A percentile compares a stretch with the other conserved stretches of the same genome.
Conservation (phyloP, 2,113 vertebrate genomes). For the Oryzias celebensis region DNA sequence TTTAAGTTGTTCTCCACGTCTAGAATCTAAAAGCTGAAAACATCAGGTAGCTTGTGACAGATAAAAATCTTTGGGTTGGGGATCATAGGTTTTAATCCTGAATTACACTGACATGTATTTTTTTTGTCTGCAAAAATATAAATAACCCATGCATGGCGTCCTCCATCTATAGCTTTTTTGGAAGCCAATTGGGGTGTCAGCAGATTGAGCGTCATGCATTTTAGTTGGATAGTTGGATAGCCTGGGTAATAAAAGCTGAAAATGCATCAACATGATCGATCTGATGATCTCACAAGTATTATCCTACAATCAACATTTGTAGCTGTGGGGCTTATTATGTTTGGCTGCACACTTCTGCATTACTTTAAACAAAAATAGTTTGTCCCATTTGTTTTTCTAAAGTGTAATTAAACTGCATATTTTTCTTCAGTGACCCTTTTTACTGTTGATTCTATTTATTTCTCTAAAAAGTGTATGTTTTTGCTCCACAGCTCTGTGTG, state of each 20-base stretch:
- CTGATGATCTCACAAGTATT: background rate
- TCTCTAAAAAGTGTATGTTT: background rate
- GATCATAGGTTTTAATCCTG: conserved; percentile 30
- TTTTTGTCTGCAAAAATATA: conserved; percentile 11
- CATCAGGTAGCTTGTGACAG: conserved; percentile 1
- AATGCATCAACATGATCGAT: background rate
- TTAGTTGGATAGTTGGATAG: no score
- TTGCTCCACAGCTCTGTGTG: conserved; percentile 57
- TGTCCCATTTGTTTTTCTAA: background rate
- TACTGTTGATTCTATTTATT: background rate
- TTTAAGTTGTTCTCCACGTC: no score
- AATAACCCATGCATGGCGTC: background rate
- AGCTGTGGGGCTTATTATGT: no score
- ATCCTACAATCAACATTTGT: background rate
- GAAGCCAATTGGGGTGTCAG: conserved; percentile 1
- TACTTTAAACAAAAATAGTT: background rate
- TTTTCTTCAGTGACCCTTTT: background rate
- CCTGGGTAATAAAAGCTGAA: background rate
- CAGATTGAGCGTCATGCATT: background rate
- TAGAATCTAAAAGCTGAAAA: conserved; percentile 34
- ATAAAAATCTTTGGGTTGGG: conserved; percentile 15
- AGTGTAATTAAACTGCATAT: background rate
- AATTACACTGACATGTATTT: conserved; percentile 8
- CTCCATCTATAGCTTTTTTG: background rate
- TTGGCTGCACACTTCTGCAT: background rate